phyloP scores from a whole-genome alignment of 2,797 vertebrate species.

The Rousettus madagascariensis region DNA sequence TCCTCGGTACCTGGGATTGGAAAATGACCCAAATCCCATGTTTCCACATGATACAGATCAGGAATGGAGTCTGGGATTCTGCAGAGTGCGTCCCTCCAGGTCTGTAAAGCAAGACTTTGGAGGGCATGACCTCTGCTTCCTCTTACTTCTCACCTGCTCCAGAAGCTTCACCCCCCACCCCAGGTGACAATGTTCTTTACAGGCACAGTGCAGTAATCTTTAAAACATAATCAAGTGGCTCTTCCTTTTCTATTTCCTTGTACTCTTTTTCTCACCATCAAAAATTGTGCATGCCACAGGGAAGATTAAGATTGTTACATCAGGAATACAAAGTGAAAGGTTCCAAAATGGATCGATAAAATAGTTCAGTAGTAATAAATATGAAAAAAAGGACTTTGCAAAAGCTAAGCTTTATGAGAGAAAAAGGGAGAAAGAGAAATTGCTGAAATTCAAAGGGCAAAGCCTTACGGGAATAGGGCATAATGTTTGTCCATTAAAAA shows the following conservation, averaged over 20 bases:
- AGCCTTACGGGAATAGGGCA: neutral
- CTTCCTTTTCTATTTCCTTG: neutral
- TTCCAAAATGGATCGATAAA: slow-evolving; percentile 21
- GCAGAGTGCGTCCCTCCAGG: neutral
- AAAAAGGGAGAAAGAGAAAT: neutral
- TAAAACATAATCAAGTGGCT: neutral
- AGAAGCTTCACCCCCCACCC: neutral
- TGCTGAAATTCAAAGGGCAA: slow-evolving; percentile 21
- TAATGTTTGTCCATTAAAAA: neutral
- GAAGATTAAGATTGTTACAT: neutral
- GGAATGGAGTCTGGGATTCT: neutral
- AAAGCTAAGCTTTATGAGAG: slow-evolving; percentile 22
- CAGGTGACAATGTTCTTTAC: neutral
- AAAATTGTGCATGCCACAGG: neutral
- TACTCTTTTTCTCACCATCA: neutral
- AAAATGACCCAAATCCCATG: neutral
- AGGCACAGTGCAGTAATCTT: neutral
- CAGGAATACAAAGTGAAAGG: neutral
- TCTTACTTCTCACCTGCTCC: neutral
- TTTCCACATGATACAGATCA: neutral
- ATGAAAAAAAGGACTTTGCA: neutral
- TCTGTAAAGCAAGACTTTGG: neutral
- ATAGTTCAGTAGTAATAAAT: neutral
- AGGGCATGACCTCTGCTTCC: neutral
- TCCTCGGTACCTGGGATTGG: neutral